phyloP scores from a whole-genome alignment of 2,888 invertebrate genomes.

The Deilephila porcellus region DNA sequence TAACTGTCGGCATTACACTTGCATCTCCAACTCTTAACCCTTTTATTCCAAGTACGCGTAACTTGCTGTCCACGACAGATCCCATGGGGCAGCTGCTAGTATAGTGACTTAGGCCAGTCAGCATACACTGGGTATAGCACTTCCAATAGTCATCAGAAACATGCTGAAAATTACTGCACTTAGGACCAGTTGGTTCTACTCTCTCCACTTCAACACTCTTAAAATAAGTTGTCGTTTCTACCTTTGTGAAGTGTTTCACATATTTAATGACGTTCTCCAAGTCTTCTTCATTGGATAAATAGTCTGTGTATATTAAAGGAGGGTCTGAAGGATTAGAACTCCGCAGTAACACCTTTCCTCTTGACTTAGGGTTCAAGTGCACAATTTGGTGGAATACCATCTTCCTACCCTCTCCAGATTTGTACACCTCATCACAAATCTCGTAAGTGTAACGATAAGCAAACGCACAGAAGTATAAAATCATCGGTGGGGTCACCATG shows the following conservation, averaged over 20 bases:
- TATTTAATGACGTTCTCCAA: slow-evolving; percentile 49
- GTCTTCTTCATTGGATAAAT: slow-evolving; percentile 47
- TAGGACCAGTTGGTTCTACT: slow-evolving; percentile 38
- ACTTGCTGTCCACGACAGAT: slow-evolving; percentile 87
- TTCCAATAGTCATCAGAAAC: slow-evolving; percentile 47
- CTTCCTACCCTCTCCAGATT: slow-evolving; percentile 36
- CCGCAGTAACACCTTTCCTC: slow-evolving; percentile 48
- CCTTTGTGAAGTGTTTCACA: slow-evolving; percentile 46
- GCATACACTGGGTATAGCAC: slow-evolving; percentile 61
- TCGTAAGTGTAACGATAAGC: slow-evolving; percentile 33
- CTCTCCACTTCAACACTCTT: slow-evolving; percentile 45
- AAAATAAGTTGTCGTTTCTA: slow-evolving; percentile 53
- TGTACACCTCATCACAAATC: slow-evolving; percentile 39
- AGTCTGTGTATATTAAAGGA: slow-evolving; percentile 45
- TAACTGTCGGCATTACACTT: slow-evolving; percentile 70
- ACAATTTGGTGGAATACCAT: slow-evolving; percentile 39
- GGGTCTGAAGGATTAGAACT: slow-evolving; percentile 48
- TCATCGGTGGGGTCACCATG: too few relatives aligned
- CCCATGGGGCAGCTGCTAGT: slow-evolving; percentile 91
- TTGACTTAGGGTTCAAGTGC: slow-evolving; percentile 47
- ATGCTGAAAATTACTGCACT: slow-evolving; percentile 36
- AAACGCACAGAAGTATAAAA: too few relatives aligned
- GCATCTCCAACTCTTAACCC: slow-evolving; percentile 52
- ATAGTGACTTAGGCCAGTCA: slow-evolving; percentile 87
- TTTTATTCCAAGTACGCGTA: slow-evolving; percentile 57